These are phyloP conservation scores for Argya squamiceps DNA, from an alignment of 2,797 vertebrate genomes.

Conservation along the genomic window DNA sequence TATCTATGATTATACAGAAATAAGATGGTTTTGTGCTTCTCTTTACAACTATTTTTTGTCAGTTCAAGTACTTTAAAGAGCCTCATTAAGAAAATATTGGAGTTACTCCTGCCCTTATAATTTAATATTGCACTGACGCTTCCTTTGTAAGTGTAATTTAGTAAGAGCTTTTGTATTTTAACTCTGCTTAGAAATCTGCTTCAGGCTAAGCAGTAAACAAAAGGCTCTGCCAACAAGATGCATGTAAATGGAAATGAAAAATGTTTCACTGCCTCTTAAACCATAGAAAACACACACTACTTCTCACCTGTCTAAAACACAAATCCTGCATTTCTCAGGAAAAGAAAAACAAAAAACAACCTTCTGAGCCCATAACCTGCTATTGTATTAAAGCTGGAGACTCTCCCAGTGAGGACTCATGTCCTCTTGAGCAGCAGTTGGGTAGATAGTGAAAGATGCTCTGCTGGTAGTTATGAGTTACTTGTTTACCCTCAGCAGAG, in stretches of 20 bases:
- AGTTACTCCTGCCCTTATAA: not conserved
- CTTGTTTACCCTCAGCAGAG: not conserved
- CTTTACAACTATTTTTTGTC: not conserved
- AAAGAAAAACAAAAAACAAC: accelerated
- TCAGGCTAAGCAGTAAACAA: not conserved
- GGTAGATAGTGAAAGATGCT: not conserved
- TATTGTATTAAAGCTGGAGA: not conserved
- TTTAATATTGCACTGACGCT: not conserved
- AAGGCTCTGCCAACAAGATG: not conserved
- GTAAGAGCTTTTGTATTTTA: not conserved
- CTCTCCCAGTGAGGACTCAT: not conserved
- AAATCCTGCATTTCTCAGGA: not conserved
- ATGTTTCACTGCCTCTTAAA: not conserved
- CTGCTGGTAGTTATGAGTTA: not conserved
- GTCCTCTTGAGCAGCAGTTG: not conserved
- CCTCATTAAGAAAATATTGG: not conserved
- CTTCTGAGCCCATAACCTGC: not conserved
- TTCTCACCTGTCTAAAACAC: not conserved
- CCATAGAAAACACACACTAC: not conserved
- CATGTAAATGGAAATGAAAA: not conserved
- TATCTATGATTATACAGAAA: not conserved
- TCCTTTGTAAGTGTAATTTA: not conserved
- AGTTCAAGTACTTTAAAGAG: not conserved
- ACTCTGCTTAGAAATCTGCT: not conserved
- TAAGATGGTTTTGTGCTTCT: not conserved